Base-by-base conservation (phyloP, 2,888 invertebrate genomes). In the Drosophila paramelanica region DNA sequence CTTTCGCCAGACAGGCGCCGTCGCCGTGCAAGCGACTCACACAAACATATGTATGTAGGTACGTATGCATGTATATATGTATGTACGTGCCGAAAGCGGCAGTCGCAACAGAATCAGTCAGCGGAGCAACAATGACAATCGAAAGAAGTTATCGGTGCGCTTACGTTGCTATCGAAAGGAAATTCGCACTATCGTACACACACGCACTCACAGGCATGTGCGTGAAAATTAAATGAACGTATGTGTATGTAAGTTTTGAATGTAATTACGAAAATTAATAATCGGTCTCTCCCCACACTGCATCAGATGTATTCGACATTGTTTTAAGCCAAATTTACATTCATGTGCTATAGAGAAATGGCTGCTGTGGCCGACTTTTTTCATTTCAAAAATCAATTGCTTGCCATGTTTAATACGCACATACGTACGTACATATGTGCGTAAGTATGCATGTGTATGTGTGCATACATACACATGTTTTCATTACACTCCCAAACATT, bases 1-100 rank as follows among this genome's bases (percentile, higher is more conserved):
- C 84, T 84, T 84, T 84, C 83, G 83, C 83, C 84, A 81, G 77
- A 76, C 76, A 76, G 76, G 79, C 76, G 76, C 76, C 76, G 76
- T 69, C 79, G 74, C 79, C 74, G 79, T 78, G 74, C 79, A 66
- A 73, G 64, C 57, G 45, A 69, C 65, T 55, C 57, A 58, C 66
- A 58, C 64, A 62, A 49, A 67, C 53, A 67, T 33, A 61, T 31
- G 42, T n/a, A 58, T 49, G 39, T 20, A 61, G 33, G 47, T 58
- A 59, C 55, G 53, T 67, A 72, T 17, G 17, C 17, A 61, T 31
- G 42, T n/a, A 58, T 49, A 36, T 20, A 61, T 33, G 47, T 58
- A 59, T 58, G 53, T 67, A 72, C 58, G 67, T 72, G 56, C 74
- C 67, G 67, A 77, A 75, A 75, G 73, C 77, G 67, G 59, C 62